Conservation (phyloP, 2,113 vertebrate species). For the Synchiropus splendidus region DNA sequence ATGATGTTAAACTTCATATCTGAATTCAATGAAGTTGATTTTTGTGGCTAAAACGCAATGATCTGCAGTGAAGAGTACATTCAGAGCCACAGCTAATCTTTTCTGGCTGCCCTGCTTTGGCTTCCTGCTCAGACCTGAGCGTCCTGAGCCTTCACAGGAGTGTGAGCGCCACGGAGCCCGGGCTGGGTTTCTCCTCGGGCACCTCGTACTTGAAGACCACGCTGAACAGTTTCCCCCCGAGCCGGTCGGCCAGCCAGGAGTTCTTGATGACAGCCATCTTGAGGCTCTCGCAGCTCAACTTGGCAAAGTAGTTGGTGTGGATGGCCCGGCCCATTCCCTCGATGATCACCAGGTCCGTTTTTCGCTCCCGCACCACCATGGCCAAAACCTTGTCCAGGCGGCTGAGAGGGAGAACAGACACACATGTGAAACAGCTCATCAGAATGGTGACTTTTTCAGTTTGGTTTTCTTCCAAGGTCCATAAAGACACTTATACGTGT, state of each 20-base stretch:
- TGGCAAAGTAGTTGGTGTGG: slow-evolving; percentile 92
- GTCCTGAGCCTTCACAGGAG: neutral
- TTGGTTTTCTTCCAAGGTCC: too few relatives aligned
- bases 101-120: too few relatives aligned
- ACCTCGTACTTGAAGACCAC: slow-evolving; percentile 97
- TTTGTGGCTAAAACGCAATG: too few relatives aligned
- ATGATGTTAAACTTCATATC: too few relatives aligned
- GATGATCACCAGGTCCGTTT: slow-evolving; percentile 89
- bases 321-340: slow-evolving; percentile 97
- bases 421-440: neutral
- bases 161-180: slow-evolving; percentile 5
- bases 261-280: slow-evolving; percentile 97
- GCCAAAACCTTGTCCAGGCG: slow-evolving; percentile 90
- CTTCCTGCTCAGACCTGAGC: too few relatives aligned
- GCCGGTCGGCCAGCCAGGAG: slow-evolving; percentile 91
- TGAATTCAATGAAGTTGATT: too few relatives aligned
- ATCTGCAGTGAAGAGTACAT: slow-evolving; percentile 34
- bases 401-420: slow-evolving; percentile 48
- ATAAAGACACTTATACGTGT: too few relatives aligned
- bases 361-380: slow-evolving; percentile 74
- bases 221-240: slow-evolving; percentile 92
- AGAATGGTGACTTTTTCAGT: neutral
- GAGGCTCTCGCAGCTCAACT: slow-evolving; percentile 86
- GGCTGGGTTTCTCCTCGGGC: slow-evolving; percentile 50
- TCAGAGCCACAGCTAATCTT: slow-evolving; percentile 13